Evolutionary conservation across 2,888 invertebrate species (phyloP).

Genomic region (Bimastos eiseni): DNA sequence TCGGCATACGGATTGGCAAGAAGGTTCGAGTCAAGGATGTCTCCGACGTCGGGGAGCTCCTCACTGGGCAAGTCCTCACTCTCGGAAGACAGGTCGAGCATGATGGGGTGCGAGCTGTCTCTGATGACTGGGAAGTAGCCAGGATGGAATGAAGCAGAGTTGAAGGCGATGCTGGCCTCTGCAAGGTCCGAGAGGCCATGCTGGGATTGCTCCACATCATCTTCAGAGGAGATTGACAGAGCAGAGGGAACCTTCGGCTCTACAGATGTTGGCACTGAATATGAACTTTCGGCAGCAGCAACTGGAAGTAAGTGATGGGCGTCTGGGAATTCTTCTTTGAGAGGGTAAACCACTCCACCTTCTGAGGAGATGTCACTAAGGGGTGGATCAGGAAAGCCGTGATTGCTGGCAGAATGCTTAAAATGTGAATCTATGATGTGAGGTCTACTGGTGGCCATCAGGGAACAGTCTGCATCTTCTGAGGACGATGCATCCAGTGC

Average conservation of each 20-base stretch:
- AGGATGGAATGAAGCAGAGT: constrained; percentile 3
- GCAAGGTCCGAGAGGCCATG: background rate
- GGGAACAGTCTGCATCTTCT: constrained; percentile 4
- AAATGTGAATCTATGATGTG: background rate
- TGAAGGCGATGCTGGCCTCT: background rate
- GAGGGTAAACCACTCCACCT: constrained; percentile 26
- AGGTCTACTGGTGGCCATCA: background rate
- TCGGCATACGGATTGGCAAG: constrained; percentile 23
- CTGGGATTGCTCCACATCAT: constrained; percentile 4
- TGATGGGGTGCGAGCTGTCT: background rate
- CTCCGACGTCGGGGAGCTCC: constrained; percentile 28
- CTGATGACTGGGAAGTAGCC: background rate
- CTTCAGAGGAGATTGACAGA: constrained; percentile 26
- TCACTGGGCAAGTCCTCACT: constrained; percentile 23
- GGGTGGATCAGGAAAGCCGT: background rate
- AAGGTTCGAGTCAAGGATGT: constrained; percentile 29
- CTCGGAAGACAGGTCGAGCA: constrained; percentile 32
- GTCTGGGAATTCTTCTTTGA: constrained; percentile 21
- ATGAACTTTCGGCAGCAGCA: constrained; percentile 25
- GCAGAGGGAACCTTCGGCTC: constrained; percentile 17
- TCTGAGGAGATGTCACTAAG: constrained; percentile 27
- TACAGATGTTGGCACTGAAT: constrained; percentile 8
- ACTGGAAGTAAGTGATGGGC: background rate
- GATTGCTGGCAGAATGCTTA: background rate
- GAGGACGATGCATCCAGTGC: constrained; percentile 6